phyloP scores from a whole-genome alignment of 1,140 invertebrate genomes.

The Paramacrobiotus metropolitanus region DNA sequence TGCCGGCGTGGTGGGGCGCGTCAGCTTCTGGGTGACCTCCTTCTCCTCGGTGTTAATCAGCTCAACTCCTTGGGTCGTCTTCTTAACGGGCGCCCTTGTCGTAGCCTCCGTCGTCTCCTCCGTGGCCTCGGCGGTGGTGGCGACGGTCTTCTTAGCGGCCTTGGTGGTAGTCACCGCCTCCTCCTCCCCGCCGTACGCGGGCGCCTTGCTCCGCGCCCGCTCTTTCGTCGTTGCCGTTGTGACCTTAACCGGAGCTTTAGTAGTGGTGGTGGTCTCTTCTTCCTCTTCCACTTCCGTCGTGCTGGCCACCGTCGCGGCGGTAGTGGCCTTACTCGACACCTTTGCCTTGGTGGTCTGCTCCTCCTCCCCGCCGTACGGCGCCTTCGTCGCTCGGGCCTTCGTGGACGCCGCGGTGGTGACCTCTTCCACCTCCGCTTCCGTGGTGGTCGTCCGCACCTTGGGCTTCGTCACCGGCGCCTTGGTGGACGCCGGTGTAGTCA shows the following conservation, averaged over 20 bases:
- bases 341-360: neutral
- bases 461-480: neutral
- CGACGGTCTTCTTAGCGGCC: too few species aligned
- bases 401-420: neutral
- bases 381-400: neutral
- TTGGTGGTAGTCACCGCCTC: too few species aligned
- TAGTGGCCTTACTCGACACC: neutral
- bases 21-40: neutral
- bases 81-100: too few species aligned
- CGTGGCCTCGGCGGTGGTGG: neutral
- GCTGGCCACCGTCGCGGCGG: neutral
- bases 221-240: neutral
- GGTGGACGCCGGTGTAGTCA: too few species aligned
- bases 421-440: neutral
- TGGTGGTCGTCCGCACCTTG: neutral
- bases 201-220: neutral
- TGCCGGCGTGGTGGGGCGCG: neutral
- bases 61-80: neutral
- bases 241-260: neutral
- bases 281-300: neutral
- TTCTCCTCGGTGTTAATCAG: neutral
- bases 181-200: neutral
- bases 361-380: too few species aligned
- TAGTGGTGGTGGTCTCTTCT: neutral
- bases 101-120: too few species aligned